These are phyloP conservation scores for Homarus gammarus DNA, from an alignment of 2,888 invertebrate genomes.

Conservation along the genomic window DNA sequence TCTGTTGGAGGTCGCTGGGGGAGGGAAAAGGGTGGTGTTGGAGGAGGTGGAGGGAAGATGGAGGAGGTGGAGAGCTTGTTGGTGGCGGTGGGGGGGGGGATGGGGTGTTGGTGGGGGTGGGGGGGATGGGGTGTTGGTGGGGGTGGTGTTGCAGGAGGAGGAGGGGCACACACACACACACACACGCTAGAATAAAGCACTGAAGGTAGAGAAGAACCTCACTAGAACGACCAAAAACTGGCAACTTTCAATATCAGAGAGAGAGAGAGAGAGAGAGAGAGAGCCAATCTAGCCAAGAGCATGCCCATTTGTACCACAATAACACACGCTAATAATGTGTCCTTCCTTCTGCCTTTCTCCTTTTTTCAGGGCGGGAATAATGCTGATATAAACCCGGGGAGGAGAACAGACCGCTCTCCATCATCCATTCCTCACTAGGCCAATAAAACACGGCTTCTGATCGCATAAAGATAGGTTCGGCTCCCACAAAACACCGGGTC, in stretches of 20 bases:
- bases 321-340: constrained; percentile 7
- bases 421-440: constrained; percentile 49
- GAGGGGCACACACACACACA: neutral
- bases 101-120: neutral
- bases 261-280: neutral
- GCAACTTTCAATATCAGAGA: neutral
- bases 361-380: constrained; percentile 19
- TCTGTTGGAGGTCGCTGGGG: no score
- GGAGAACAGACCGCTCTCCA: constrained; percentile 48
- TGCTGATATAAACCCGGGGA: constrained; percentile 9
- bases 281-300: constrained; percentile 19
- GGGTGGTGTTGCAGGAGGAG: neutral
- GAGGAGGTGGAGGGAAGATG: no score
- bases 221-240: neutral
- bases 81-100: no score
- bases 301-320: constrained; percentile 12
- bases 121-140: neutral
- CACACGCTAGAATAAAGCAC: neutral
- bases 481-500: constrained; percentile 60
- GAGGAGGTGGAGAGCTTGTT: no score
- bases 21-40: neutral
- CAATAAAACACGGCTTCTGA: constrained; percentile 58
- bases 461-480: constrained; percentile 60
- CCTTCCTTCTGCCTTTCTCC: neutral
- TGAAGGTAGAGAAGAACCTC: neutral